Conservation (phyloP, 2,797 vertebrate species). For the Cynodonichthys magdalenae region DNA sequence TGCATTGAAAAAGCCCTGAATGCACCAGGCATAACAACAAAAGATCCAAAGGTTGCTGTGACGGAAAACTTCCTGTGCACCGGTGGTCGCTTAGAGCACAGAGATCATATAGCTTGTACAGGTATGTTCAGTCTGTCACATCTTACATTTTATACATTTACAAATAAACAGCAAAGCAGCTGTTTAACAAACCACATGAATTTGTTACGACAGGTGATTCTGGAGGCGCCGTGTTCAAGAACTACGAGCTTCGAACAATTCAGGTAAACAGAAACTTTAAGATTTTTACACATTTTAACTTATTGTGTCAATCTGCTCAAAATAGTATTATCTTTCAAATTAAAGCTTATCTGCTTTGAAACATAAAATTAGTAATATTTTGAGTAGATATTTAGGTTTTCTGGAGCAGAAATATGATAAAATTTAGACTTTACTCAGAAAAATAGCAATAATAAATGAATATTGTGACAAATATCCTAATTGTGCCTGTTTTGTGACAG, state of each 20-base stretch:
- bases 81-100: constrained; percentile 23
- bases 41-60: constrained; percentile 34
- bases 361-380: no score
- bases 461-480: no score
- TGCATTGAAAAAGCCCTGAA: constrained; percentile 58
- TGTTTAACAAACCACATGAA: constrained; percentile 1
- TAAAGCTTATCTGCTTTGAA: no score
- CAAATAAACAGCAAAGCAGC: background rate
- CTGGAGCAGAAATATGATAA: no score
- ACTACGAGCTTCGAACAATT: constrained; percentile 55
- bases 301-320: no score
- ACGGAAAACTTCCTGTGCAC: constrained; percentile 75
- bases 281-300: no score
- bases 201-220: constrained; percentile 63
- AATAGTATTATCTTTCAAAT: no score
- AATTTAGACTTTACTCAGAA: no score
- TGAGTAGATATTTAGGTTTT: no score
- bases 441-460: background rate
- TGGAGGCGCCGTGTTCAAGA: constrained; percentile 73
- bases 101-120: constrained; percentile 63
- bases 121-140: constrained; percentile 41
- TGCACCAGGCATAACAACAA: constrained; percentile 21
- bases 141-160: background rate
- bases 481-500: constrained; percentile 29
- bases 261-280: constrained; percentile 55